Evolutionary conservation across 2,888 invertebrate species (phyloP).

Genomic region (Allacma fusca): DNA sequence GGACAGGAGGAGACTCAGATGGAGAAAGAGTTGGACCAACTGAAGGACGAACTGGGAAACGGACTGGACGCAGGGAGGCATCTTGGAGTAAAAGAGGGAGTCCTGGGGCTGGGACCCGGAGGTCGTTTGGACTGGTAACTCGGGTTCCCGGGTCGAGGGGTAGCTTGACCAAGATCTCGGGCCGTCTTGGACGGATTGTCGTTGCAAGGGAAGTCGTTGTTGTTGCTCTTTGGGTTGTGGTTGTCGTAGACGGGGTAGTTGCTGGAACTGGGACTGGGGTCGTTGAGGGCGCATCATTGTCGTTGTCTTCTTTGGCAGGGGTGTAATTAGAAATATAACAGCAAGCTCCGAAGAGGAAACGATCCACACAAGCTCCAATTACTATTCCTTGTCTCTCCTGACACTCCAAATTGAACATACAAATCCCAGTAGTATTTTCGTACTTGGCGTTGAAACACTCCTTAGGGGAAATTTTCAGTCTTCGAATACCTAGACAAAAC

Average conservation of each 20-base stretch:
- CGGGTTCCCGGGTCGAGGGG: constrained; percentile 5
- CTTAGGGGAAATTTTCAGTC: constrained; percentile 60
- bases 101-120: not conserved
- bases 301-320: not conserved
- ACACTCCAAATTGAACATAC: constrained; percentile 95
- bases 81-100: not conserved
- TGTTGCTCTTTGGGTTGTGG: constrained; percentile 13
- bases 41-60: constrained; percentile 48
- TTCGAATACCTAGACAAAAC: constrained; percentile 42
- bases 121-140: not conserved
- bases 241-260: constrained; percentile 24
- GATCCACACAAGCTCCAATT: constrained; percentile 90
- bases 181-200: constrained; percentile 12
- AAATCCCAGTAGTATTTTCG: constrained; percentile 72
- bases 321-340: constrained; percentile 69
- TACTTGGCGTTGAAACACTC: constrained; percentile 55
- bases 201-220: not conserved
- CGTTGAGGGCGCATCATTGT: constrained; percentile 36
- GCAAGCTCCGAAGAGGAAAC: constrained; percentile 90
- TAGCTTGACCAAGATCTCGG: not conserved
- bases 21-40: constrained; percentile 43
- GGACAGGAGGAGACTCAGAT: constrained; percentile 44
- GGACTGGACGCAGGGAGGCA: constrained; percentile 24
- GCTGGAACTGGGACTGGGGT: constrained; percentile 33
- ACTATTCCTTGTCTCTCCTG: constrained; percentile 79